phyloP scores from a whole-genome alignment of 2,113 vertebrate genomes.

The Salvelinus sp. region DNA sequence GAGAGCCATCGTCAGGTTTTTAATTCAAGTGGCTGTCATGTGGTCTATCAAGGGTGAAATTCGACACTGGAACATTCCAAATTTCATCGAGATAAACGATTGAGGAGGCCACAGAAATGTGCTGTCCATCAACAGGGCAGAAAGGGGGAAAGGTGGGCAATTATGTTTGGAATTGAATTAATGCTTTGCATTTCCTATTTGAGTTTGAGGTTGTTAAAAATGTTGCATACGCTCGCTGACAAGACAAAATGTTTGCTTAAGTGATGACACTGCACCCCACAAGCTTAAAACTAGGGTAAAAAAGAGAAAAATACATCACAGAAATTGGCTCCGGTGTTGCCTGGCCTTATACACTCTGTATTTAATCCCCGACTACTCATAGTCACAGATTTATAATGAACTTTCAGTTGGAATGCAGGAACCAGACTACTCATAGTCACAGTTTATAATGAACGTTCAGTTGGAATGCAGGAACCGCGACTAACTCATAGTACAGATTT shows the following conservation, averaged over 20 bases:
- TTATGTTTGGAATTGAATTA: conserved; percentile 37
- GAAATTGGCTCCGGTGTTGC: not conserved
- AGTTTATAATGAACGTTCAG: not conserved
- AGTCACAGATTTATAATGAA: not conserved
- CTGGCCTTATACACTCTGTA: not conserved
- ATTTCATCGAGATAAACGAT: conserved; percentile 45
- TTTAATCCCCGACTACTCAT: not conserved
- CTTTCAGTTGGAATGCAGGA: not conserved
- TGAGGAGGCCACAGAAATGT: conserved; percentile 33
- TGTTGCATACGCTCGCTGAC: conserved; percentile 17
- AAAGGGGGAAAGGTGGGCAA: conserved; percentile 26
- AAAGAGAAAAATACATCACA: not conserved
- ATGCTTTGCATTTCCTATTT: conserved; percentile 41
- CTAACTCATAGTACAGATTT: not conserved
- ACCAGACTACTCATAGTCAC: not conserved
- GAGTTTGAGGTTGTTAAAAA: conserved; percentile 28
- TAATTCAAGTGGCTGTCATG: conserved; percentile 56
- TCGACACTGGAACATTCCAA: conserved; percentile 45
- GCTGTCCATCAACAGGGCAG: conserved; percentile 48
- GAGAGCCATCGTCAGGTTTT: conserved; percentile 38
- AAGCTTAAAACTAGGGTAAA: conserved; percentile 15
- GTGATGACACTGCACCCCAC: conserved; percentile 21
- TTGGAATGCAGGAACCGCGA: too few species aligned
- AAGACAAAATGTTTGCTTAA: conserved; percentile 14
- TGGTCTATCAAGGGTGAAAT: conserved; percentile 41